phyloP scores from a whole-genome alignment of 2,888 invertebrate genomes.

The Drosophila sordidula region DNA sequence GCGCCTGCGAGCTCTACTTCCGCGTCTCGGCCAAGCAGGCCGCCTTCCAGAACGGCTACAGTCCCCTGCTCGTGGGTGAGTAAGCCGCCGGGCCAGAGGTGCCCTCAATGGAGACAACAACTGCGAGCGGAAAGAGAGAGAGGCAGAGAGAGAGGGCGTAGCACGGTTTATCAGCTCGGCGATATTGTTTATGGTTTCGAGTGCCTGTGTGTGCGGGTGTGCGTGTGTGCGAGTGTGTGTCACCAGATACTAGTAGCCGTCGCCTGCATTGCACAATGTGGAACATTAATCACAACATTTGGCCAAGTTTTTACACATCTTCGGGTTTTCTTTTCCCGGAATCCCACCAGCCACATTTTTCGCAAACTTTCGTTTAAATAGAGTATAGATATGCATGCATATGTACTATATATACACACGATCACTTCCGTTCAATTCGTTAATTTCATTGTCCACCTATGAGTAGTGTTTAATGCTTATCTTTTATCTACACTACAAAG shows the following conservation, averaged over 20 bases:
- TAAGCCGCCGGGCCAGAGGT: slow-evolving; percentile 34
- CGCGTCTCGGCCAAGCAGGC: slow-evolving; percentile 86
- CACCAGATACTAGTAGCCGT: slow-evolving; percentile 32
- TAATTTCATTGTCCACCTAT: not conserved
- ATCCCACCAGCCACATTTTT: not conserved
- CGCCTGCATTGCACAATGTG: slow-evolving; percentile 30
- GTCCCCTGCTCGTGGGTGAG: slow-evolving; percentile 85
- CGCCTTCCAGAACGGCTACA: slow-evolving; percentile 85
- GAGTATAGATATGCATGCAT: not conserved
- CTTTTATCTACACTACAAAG: no score
- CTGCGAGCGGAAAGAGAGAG: not conserved
- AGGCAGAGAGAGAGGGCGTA: no score
- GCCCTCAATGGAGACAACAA: no score
- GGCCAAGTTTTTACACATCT: slow-evolving; percentile 14
- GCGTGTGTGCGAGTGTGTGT: slow-evolving; percentile 44
- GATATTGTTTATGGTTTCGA: slow-evolving; percentile 72
- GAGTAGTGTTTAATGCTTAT: no score
- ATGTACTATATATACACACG: not conserved
- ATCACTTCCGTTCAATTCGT: not conserved
- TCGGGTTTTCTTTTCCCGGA: slow-evolving; percentile 30
- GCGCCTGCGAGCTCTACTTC: slow-evolving; percentile 86
- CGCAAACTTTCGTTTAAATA: not conserved
- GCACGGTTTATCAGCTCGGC: slow-evolving; percentile 63
- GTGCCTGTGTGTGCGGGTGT: slow-evolving; percentile 14
- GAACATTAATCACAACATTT: slow-evolving; percentile 46